Conservation (phyloP, 1,140 invertebrate species). For the Zaprionus africanus region DNA sequence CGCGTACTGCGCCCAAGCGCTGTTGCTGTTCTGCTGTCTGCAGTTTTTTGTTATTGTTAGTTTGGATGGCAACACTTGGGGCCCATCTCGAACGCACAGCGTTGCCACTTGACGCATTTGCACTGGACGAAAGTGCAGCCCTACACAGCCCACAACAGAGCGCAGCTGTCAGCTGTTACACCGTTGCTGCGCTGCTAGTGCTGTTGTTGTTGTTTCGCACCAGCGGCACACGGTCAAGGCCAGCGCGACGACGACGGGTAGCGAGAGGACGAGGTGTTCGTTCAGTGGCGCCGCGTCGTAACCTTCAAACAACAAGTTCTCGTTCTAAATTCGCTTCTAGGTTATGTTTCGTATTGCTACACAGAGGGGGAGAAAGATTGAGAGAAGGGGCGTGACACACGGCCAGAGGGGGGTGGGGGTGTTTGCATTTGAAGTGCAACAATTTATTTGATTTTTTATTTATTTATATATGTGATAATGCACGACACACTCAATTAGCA, state of each 20-base stretch:
- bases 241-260: slow-evolving; percentile 47
- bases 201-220: slow-evolving; percentile 38
- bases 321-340: slow-evolving; percentile 55
- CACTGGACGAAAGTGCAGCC: slow-evolving; percentile 52
- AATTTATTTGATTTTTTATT: slow-evolving; percentile 24
- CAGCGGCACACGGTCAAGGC: slow-evolving; percentile 69
- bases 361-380: not conserved
- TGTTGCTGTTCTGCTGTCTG: slow-evolving; percentile 17
- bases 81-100: slow-evolving; percentile 28
- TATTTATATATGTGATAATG: slow-evolving; percentile 22
- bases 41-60: slow-evolving; percentile 33
- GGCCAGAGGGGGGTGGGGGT: not conserved
- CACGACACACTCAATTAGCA: not conserved
- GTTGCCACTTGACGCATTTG: slow-evolving; percentile 61
- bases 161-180: slow-evolving; percentile 77
- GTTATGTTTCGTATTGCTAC: slow-evolving; percentile 56
- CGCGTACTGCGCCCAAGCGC: slow-evolving; percentile 38
- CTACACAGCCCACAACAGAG: slow-evolving; percentile 1
- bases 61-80: slow-evolving; percentile 19
- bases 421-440: slow-evolving; percentile 38
- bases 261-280: slow-evolving; percentile 29
- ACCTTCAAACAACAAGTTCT: slow-evolving; percentile 68
- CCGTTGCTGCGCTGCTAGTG: slow-evolving; percentile 38
- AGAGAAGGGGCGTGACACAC: not conserved
- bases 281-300: slow-evolving; percentile 51